These are phyloP conservation scores for Cyrtodaria siliqua DNA, from an alignment of 2,888 invertebrate genomes.

Conservation along the genomic window DNA sequence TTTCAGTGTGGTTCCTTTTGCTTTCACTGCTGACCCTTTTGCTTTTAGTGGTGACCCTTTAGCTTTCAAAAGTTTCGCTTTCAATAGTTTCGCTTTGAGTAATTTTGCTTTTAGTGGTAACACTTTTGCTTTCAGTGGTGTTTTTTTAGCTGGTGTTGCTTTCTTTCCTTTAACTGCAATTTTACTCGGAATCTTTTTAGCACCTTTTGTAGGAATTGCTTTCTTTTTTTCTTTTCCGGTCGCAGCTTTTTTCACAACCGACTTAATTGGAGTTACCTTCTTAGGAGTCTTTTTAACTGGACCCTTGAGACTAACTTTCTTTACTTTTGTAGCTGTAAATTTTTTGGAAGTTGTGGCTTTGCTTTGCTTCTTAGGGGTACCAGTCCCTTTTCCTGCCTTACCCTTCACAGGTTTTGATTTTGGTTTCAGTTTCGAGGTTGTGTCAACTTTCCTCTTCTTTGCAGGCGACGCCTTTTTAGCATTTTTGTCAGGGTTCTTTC, in stretches of 20 bases:
- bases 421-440: conserved; percentile 4
- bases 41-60: too few relatives aligned
- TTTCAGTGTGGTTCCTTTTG: too few relatives aligned
- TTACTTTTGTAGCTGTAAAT: background rate
- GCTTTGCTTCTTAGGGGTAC: too few relatives aligned
- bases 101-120: too few relatives aligned
- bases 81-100: too few relatives aligned
- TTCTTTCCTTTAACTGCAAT: background rate
- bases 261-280: conserved; percentile 14
- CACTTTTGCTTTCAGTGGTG: too few relatives aligned
- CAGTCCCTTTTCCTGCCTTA: too few relatives aligned
- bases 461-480: conserved; percentile 25
- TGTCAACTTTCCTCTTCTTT: conserved; percentile 23
- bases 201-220: background rate
- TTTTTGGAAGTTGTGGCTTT: background rate
- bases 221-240: background rate
- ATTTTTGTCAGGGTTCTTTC: conserved; percentile 11
- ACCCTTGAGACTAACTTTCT: background rate
- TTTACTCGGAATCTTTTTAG: background rate
- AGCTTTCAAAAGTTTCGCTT: too few relatives aligned
- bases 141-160: conserved; percentile 1
- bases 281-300: background rate
- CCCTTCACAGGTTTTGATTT: background rate
- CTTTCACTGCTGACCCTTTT: background rate
- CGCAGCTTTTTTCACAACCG: conserved; percentile 10